Percentiles rank a stretch among this genome's conserved stretches.
Conservation (phyloP, 2,888 invertebrate species). For the Synergus umbraculus region DNA sequence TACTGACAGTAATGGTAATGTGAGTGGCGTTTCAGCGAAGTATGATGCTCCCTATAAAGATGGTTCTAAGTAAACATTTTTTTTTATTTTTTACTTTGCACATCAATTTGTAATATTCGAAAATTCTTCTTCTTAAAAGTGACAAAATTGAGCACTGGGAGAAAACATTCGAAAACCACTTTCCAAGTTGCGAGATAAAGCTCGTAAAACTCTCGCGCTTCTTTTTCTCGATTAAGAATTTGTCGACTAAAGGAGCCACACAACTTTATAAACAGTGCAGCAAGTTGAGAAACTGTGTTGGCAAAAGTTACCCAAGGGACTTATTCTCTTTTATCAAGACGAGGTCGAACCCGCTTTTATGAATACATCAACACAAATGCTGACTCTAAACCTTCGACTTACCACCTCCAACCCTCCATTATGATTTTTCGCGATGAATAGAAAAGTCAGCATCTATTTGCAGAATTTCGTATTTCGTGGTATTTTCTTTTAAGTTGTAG, state of each 20-base stretch:
- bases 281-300: slow-evolving; percentile 29
- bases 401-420: background rate
- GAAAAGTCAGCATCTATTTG: background rate
- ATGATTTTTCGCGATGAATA: background rate
- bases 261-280: slow-evolving; percentile 39
- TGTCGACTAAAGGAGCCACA: slow-evolving; percentile 24
- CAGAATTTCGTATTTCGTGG: background rate
- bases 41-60: background rate
- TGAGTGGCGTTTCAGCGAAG: background rate
- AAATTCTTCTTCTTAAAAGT: background rate
- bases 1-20: slow-evolving; percentile 5
- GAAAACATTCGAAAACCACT: slow-evolving; percentile 28
- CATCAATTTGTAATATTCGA: background rate
- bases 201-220: slow-evolving; percentile 28
- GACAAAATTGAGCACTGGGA: background rate
- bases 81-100: background rate
- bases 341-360: background rate
- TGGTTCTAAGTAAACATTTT: background rate
- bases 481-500: background rate
- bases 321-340: background rate
- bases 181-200: slow-evolving; percentile 21
- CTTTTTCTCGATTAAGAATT: slow-evolving; percentile 37
- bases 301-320: slow-evolving; percentile 32
- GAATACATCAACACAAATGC: slow-evolving; percentile 6
- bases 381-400: background rate